phyloP scores from a whole-genome alignment of 2,888 invertebrate genomes.

The Caenorhabditis uteleia region DNA sequence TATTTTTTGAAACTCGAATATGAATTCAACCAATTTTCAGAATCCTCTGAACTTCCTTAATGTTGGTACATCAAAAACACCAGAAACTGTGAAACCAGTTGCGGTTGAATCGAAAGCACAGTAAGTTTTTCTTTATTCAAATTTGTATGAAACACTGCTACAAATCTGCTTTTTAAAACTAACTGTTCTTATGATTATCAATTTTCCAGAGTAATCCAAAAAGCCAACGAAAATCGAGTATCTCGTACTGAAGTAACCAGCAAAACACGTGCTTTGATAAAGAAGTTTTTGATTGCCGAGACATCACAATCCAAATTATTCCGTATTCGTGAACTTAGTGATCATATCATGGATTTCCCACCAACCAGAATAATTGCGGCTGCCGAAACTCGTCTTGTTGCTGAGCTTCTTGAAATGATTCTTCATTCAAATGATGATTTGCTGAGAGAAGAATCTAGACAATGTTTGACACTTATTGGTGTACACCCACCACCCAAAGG shows the following conservation, averaged over 20 bases:
- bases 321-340: constrained; percentile 51
- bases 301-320: constrained; percentile 37
- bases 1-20: too few species aligned
- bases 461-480: constrained; percentile 62
- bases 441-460: constrained; percentile 49
- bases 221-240: constrained; percentile 46
- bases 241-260: constrained; percentile 53
- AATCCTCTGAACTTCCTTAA: constrained; percentile 26
- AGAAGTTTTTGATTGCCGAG: constrained; percentile 48
- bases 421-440: constrained; percentile 35
- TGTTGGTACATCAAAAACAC: constrained; percentile 12
- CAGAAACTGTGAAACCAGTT: constrained; percentile 1
- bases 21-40: constrained; percentile 9
- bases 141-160: not conserved
- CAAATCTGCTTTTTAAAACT: not conserved
- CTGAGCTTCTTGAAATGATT: constrained; percentile 47
- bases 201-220: constrained; percentile 28
- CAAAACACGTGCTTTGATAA: constrained; percentile 50
- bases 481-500: constrained; percentile 45
- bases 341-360: constrained; percentile 60
- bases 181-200: constrained; percentile 3
- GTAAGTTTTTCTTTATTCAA: constrained; percentile 11
- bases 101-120: constrained; percentile 32
- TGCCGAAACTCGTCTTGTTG: constrained; percentile 45
- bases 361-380: constrained; percentile 57